Evolutionary conservation across 2,113 vertebrate genomes (phyloP).

Genomic region (Petrocephalus zakoni): DNA sequence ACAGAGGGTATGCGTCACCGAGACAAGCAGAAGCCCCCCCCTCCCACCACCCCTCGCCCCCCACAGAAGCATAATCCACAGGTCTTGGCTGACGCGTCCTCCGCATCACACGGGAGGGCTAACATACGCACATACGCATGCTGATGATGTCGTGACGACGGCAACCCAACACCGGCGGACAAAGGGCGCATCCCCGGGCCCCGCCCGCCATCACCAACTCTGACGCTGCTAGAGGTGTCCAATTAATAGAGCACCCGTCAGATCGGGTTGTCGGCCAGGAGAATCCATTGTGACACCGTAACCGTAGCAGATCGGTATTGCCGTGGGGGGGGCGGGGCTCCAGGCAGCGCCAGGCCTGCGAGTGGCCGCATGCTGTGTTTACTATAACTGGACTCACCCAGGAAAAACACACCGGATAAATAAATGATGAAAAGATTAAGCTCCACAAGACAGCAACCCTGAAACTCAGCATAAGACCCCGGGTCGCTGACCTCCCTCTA

Average conservation of each 20-base stretch:
- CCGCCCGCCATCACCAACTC: constrained; percentile 25
- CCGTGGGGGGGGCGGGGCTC: constrained; percentile 1
- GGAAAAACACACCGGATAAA: not conserved
- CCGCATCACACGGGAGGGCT: not conserved
- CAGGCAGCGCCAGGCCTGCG: not conserved
- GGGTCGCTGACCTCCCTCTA: not conserved
- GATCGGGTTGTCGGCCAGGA: constrained; percentile 10
- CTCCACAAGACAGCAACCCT: not conserved
- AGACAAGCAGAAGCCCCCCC: not conserved
- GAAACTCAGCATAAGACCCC: not conserved
- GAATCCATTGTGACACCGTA: constrained; percentile 23
- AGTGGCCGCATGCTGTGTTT: not conserved
- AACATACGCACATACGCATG: not conserved
- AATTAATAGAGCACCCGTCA: constrained; percentile 10
- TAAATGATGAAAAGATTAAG: not conserved
- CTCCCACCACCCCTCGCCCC: not conserved
- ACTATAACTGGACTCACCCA: not conserved
- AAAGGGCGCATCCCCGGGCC: constrained; percentile 23
- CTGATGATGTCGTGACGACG: constrained; percentile 14
- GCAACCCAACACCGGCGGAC: constrained; percentile 25
- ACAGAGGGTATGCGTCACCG: not conserved
- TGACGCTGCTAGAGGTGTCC: constrained; percentile 19
- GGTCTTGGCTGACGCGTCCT: not conserved
- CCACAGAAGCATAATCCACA: not conserved
- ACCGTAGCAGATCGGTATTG: not conserved